Evolutionary conservation across 35 echinoderm and acorn worm genomes (phyloP).

Genomic region (Acanthaster planci): DNA sequence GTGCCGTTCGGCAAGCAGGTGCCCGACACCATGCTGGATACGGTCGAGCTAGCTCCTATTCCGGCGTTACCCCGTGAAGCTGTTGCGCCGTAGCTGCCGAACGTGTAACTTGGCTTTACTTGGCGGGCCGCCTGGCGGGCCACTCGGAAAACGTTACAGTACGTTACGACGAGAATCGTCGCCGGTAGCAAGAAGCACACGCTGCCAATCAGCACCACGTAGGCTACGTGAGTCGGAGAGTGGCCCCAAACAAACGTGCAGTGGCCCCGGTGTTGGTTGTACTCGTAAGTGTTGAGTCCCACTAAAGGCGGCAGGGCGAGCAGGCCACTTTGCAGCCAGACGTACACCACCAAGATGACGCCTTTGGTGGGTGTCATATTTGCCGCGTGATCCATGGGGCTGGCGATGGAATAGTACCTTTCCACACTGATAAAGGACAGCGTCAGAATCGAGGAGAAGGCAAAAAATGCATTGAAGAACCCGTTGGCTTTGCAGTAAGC

Average conservation of each 20-base stretch:
- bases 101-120: constrained; percentile 42
- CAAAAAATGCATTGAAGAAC: constrained; percentile 73
- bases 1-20: background rate
- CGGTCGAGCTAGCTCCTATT: constrained; percentile 1
- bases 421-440: constrained; percentile 79
- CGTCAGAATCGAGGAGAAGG: constrained; percentile 67
- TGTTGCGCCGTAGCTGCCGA: constrained; percentile 61
- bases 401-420: constrained; percentile 76
- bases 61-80: constrained; percentile 12
- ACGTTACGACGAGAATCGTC: constrained; percentile 58
- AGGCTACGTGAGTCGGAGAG: constrained; percentile 43
- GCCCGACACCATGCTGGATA: background rate
- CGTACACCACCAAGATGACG: constrained; percentile 43
- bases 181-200: constrained; percentile 81
- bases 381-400: constrained; percentile 70
- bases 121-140: constrained; percentile 80
- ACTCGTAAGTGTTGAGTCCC: constrained; percentile 66
- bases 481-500: constrained; percentile 73
- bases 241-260: constrained; percentile 83
- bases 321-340: constrained; percentile 69
- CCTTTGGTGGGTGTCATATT: constrained; percentile 50
- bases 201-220: constrained; percentile 50
- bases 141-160: constrained; percentile 72
- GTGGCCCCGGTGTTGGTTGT: constrained; percentile 67
- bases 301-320: constrained; percentile 63